Evolutionary conservation across 2,888 invertebrate genomes (phyloP).

Genomic region (Glyphotaelius pellucidus): DNA sequence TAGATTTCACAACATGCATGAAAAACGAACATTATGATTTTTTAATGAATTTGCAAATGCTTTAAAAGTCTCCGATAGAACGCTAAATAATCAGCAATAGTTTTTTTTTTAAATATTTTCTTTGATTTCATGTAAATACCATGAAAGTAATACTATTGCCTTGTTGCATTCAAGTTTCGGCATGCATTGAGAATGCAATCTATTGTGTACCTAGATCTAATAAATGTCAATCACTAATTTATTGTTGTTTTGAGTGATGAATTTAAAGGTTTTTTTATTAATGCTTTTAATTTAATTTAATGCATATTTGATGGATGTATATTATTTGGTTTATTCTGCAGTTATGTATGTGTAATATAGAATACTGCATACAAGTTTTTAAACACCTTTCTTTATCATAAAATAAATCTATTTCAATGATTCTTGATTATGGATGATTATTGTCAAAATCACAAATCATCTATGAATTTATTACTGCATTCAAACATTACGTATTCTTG

Average conservation of each 20-base stretch:
- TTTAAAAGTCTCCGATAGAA: constrained; percentile 57
- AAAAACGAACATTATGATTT: constrained; percentile 28
- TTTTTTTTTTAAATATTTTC: constrained; percentile 28
- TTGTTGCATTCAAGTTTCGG: constrained; percentile 56
- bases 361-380: constrained; percentile 5
- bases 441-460: not conserved
- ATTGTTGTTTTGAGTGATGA: constrained; percentile 56
- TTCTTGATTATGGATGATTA: not conserved
- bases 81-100: constrained; percentile 49
- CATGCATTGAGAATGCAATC: constrained; percentile 58
- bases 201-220: constrained; percentile 36
- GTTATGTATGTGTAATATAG: constrained; percentile 30
- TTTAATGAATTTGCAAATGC: constrained; percentile 46
- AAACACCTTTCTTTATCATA: constrained; percentile 4
- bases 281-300: constrained; percentile 42
- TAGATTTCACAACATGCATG: constrained; percentile 36
- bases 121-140: constrained; percentile 53
- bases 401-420: not conserved
- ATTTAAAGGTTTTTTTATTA: constrained; percentile 39
- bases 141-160: constrained; percentile 31
- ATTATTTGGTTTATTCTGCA: constrained; percentile 35
- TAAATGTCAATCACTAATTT: constrained; percentile 52
- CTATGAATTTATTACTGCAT: not conserved
- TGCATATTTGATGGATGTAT: constrained; percentile 37
- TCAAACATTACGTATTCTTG: not conserved